These are phyloP conservation scores for Ormyrus nitidulus DNA, from an alignment of 2,888 invertebrate genomes.

Conservation along the genomic window DNA sequence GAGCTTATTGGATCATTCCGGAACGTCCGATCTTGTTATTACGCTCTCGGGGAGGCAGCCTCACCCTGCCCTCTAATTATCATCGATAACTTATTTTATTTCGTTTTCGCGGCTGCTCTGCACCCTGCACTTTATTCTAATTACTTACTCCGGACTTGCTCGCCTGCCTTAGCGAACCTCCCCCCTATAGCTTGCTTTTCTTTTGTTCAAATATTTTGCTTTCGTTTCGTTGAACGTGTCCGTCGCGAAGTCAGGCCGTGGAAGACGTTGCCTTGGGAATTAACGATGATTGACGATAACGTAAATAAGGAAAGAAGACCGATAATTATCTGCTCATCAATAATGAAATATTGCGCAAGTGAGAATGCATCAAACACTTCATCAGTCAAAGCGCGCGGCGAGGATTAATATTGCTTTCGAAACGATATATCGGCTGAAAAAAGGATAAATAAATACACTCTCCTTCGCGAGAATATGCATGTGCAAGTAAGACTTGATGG, in stretches of 20 bases:
- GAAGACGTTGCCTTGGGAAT: too few relatives aligned
- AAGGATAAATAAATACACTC: not conserved
- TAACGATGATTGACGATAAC: not conserved
- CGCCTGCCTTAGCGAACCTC: not conserved
- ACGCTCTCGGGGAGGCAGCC: not conserved
- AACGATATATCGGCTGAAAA: not conserved
- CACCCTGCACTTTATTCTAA: not conserved
- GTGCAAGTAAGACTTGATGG: not conserved
- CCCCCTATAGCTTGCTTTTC: not conserved
- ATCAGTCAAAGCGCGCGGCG: not conserved
- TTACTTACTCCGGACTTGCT: not conserved
- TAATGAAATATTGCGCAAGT: not conserved
- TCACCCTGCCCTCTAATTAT: not conserved
- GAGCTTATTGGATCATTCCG: slow-evolving; percentile 29
- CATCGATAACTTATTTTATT: slow-evolving; percentile 21
- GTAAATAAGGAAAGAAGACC: too few relatives aligned
- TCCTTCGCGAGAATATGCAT: not conserved
- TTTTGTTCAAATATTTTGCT: not conserved
- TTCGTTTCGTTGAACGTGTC: too few relatives aligned
- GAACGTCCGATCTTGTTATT: slow-evolving; percentile 28
- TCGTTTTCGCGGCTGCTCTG: not conserved
- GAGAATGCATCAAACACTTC: not conserved
- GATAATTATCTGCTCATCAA: not conserved
- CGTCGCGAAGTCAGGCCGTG: not conserved
- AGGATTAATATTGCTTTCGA: not conserved